Evolutionary conservation across 2,888 invertebrate genomes (phyloP).

Genomic region (Gonocerus acuteangulatus): DNA sequence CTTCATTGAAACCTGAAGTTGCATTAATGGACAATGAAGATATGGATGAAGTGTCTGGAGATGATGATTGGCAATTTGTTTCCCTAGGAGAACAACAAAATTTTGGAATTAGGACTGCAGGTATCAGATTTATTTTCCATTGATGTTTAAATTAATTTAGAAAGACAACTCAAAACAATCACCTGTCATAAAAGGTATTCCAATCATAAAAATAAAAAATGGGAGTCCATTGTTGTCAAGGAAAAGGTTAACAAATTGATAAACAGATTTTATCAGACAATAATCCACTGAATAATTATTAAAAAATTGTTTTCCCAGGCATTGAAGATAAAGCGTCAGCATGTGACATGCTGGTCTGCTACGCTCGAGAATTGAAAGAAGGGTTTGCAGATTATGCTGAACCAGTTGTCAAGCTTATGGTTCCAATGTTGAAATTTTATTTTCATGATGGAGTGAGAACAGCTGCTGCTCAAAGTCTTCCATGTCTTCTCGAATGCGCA

Average conservation of each 20-base stretch:
- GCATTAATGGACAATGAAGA: conserved; percentile 81
- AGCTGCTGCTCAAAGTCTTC: conserved; percentile 85
- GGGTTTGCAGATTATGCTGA: conserved; percentile 70
- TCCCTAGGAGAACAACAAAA: conserved; percentile 90
- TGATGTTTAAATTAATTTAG: not conserved
- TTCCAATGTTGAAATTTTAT: conserved; percentile 85
- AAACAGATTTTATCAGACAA: too few species aligned
- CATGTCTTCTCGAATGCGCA: conserved; percentile 79
- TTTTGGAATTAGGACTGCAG: conserved; percentile 87
- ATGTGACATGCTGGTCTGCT: conserved; percentile 93
- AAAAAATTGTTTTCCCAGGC: too few species aligned
- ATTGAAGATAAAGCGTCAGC: conserved; percentile 94
- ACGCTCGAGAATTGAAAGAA: conserved; percentile 85
- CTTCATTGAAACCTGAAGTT: conserved; percentile 88
- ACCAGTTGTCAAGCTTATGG: conserved; percentile 73
- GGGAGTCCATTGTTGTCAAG: too few species aligned
- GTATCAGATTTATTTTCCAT: conserved; percentile 43
- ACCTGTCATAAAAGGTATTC: too few species aligned
- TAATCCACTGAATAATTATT: too few species aligned
- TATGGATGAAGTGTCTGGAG: conserved; percentile 64
- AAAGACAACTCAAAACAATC: too few species aligned
- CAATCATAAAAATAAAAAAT: too few species aligned
- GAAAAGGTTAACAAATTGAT: too few species aligned
- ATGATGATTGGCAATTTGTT: conserved; percentile 90
- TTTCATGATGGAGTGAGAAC: conserved; percentile 89